phyloP scores from a whole-genome alignment of 2,888 invertebrate genomes.

The Ypsolopha scabrella region DNA sequence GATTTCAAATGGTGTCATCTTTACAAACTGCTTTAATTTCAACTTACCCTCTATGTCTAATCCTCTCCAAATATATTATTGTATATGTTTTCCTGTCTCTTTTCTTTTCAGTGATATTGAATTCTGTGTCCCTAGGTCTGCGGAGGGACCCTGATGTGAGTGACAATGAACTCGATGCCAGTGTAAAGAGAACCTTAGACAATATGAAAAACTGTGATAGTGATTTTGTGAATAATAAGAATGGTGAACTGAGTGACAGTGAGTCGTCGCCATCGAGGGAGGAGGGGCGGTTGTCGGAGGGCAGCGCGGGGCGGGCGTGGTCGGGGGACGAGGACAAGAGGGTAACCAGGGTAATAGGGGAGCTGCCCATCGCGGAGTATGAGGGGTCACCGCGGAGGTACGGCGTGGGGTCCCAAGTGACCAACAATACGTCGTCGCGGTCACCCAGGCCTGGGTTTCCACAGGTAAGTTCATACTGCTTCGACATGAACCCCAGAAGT shows the following conservation, averaged over 20 bases:
- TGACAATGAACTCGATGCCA: constrained; percentile 63
- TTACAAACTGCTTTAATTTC: too few relatives aligned
- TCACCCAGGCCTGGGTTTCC: constrained; percentile 91
- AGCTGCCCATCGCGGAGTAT: constrained; percentile 92
- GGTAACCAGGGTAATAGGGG: constrained; percentile 80
- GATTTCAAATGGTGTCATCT: too few relatives aligned
- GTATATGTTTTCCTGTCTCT: constrained; percentile 37
- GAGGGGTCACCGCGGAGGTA: constrained; percentile 92
- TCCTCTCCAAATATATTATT: too few relatives aligned
- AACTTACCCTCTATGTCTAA: too few relatives aligned
- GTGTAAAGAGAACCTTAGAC: constrained; percentile 64
- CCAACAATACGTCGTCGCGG: constrained; percentile 76
- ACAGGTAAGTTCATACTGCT: constrained; percentile 55
- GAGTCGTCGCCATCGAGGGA: constrained; percentile 46
- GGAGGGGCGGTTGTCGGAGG: constrained; percentile 31
- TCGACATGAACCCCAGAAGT: too few relatives aligned
- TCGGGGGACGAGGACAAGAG: constrained; percentile 52
- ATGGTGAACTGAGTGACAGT: constrained; percentile 39
- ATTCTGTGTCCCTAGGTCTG: constrained; percentile 68
- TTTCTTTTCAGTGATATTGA: constrained; percentile 68
- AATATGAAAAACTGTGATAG: constrained; percentile 64
- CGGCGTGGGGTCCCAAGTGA: constrained; percentile 79
- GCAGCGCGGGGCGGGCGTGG: constrained; percentile 19
- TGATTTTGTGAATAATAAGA: constrained; percentile 58
- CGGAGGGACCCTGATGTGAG: constrained; percentile 64